Evolutionary conservation across 1,140 invertebrate genomes (phyloP).

Genomic region (Bursaphelenchus mucronatus): DNA sequence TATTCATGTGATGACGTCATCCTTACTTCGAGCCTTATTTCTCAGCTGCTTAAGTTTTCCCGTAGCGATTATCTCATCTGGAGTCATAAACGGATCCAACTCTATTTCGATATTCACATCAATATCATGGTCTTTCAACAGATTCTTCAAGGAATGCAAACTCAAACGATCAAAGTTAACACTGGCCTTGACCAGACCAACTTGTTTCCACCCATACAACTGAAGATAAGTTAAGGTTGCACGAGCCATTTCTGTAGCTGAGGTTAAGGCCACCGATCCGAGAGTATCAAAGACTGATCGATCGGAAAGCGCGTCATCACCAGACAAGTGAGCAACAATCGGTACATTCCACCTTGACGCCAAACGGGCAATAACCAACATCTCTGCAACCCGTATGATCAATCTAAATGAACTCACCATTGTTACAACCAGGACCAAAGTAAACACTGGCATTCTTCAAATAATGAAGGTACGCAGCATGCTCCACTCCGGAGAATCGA

Average conservation of each 20-base stretch:
- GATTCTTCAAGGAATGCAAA: conserved; percentile 54
- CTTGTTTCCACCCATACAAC: conserved; percentile 59
- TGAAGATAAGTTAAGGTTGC: conserved; percentile 54
- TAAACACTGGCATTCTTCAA: conserved; percentile 58
- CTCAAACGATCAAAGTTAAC: conserved; percentile 54
- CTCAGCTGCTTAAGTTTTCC: conserved; percentile 50
- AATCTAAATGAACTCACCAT: conserved; percentile 37
- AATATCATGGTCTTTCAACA: conserved; percentile 54
- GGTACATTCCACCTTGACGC: conserved; percentile 59
- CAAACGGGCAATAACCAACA: conserved; percentile 58
- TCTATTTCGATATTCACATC: conserved; percentile 55
- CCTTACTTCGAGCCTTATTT: conserved; percentile 49
- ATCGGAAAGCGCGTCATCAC: conserved; percentile 56
- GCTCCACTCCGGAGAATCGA: conserved; percentile 55
- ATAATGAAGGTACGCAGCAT: conserved; percentile 59
- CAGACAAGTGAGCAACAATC: conserved; percentile 60
- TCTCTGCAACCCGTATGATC: conserved; percentile 38
- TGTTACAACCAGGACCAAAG: conserved; percentile 60
- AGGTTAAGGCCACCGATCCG: conserved; percentile 59
- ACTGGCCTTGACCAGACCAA: conserved; percentile 51
- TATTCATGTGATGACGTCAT: background rate
- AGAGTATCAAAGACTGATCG: conserved; percentile 57
- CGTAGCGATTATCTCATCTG: conserved; percentile 57
- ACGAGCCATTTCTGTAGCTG: conserved; percentile 59
- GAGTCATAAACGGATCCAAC: conserved; percentile 54